phyloP scores from a whole-genome alignment of 1,140 invertebrate genomes.

The Drosophila sp. region DNA sequence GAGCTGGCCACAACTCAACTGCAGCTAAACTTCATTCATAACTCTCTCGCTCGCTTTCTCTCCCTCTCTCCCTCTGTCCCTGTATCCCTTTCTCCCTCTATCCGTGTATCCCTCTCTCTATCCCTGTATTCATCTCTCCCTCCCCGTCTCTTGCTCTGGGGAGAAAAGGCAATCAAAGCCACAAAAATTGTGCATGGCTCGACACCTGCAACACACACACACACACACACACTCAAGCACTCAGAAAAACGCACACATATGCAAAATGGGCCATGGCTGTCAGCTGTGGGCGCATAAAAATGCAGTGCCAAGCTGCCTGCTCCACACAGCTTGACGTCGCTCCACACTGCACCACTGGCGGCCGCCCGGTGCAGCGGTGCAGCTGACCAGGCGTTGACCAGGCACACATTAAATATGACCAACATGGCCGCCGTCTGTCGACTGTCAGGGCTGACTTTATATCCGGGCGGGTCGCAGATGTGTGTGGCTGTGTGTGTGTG shows the following conservation, averaged over 20 bases:
- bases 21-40: constrained; percentile 79
- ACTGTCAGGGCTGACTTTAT: constrained; percentile 70
- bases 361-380: constrained; percentile 33
- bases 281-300: constrained; percentile 78
- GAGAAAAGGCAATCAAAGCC: constrained; percentile 75
- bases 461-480: constrained; percentile 49
- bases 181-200: constrained; percentile 68
- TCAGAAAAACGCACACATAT: constrained; percentile 5
- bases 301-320: constrained; percentile 39
- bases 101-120: too few species aligned
- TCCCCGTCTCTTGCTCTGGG: background rate
- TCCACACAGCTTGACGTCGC: background rate
- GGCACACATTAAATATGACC: constrained; percentile 75
- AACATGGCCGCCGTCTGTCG: constrained; percentile 59
- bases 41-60: constrained; percentile 34
- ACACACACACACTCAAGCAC: constrained; percentile 7
- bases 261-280: constrained; percentile 57
- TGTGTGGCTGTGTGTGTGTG: constrained; percentile 59
- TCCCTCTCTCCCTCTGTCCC: constrained; percentile 4
- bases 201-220: constrained; percentile 57
- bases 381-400: constrained; percentile 65
- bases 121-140: too few species aligned
- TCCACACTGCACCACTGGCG: constrained; percentile 10
- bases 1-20: constrained; percentile 73
- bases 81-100: too few species aligned